Conservation (phyloP, 2,797 vertebrate genomes). For the Pangasius larnaudii region DNA sequence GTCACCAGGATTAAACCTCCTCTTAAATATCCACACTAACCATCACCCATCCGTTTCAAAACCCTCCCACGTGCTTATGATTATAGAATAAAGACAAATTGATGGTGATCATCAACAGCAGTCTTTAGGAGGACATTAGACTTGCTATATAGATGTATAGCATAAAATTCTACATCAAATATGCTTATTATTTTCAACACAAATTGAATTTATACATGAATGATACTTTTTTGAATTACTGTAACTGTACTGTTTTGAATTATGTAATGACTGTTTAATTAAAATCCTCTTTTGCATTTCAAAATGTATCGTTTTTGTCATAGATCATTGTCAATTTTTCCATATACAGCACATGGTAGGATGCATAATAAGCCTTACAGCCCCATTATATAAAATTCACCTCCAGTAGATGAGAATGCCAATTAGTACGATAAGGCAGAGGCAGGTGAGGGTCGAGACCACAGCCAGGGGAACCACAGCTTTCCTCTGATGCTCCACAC, state of each 20-base stretch:
- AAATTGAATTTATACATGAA: neutral
- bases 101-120: conserved; percentile 43
- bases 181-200: neutral
- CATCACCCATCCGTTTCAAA: conserved; percentile 35
- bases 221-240: neutral
- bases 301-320: neutral
- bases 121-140: conserved; percentile 18
- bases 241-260: too few species aligned
- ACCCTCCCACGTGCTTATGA: conserved; percentile 29
- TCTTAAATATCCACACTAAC: conserved; percentile 29
- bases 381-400: conserved; percentile 72
- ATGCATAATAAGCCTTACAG: neutral
- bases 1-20: conserved; percentile 32
- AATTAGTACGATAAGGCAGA: conserved; percentile 90
- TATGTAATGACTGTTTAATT: neutral
- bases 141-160: neutral
- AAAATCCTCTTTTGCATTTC: neutral
- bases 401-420: conserved; percentile 97
- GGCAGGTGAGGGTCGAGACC: conserved; percentile 91
- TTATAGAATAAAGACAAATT: conserved; percentile 59
- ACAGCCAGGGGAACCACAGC: conserved; percentile 91
- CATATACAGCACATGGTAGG: neutral
- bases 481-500: conserved; percentile 82
- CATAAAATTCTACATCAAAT: neutral
- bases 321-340: neutral